These are phyloP conservation scores for Botia almorhae DNA, from an alignment of 2,797 vertebrate genomes.

Conservation along the genomic window DNA sequence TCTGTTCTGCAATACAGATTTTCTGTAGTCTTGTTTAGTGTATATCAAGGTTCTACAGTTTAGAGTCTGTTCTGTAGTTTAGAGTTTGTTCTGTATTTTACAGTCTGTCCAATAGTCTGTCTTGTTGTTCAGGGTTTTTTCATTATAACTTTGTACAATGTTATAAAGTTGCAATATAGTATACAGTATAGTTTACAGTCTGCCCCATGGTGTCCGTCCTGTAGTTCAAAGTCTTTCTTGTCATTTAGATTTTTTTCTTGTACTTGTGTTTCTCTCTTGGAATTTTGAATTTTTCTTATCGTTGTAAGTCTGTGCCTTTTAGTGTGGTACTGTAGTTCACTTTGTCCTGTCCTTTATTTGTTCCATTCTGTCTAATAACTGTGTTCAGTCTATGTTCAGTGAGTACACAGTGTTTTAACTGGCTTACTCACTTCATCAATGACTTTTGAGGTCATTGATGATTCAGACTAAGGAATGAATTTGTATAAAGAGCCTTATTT, in stretches of 20 bases:
- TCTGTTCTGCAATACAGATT: background rate
- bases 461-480: too few species aligned
- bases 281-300: too few species aligned
- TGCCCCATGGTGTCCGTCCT: background rate
- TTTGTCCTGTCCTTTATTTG: background rate
- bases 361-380: background rate
- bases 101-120: background rate
- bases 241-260: background rate
- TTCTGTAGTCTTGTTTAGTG: background rate
- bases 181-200: too few species aligned
- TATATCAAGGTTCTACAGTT: background rate
- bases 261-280: too few species aligned
- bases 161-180: too few species aligned
- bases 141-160: too few species aligned
- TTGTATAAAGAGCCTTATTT: too few species aligned
- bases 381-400: background rate
- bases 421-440: slow-evolving; percentile 35
- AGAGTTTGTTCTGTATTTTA: background rate
- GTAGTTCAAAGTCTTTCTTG: background rate
- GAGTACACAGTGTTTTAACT: slow-evolving; percentile 6
- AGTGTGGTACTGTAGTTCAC: background rate
- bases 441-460: slow-evolving; percentile 1
- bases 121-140: background rate
- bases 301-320: background rate
- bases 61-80: background rate